phyloP scores from a whole-genome alignment of 2,888 invertebrate genomes.

The Sclerodermus sp. region DNA sequence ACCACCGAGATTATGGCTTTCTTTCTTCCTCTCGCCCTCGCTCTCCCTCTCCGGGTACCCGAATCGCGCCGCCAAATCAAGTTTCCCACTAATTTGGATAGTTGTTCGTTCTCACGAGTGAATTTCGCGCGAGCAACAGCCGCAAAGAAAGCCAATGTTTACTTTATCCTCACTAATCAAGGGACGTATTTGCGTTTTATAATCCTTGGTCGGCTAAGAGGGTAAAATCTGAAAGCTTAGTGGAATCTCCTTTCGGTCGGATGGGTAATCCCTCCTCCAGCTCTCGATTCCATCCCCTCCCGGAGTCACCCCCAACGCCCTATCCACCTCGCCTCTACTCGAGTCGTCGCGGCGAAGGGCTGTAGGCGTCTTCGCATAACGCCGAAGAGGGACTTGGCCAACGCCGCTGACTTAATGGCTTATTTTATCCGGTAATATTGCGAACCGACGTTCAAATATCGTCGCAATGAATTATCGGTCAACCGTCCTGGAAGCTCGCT shows the following conservation, averaged over 20 bases:
- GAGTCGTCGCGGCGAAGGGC: slow-evolving; percentile 15
- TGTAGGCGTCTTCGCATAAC: slow-evolving; percentile 28
- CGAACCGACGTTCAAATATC: slow-evolving; percentile 33
- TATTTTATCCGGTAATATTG: slow-evolving; percentile 52
- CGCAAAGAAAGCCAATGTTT: slow-evolving; percentile 45
- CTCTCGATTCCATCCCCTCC: slow-evolving; percentile 16
- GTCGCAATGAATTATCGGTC: slow-evolving; percentile 27
- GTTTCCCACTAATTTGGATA: too few species aligned
- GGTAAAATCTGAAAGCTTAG: slow-evolving; percentile 57
- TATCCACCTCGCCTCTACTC: slow-evolving; percentile 13
- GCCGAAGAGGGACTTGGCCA: slow-evolving; percentile 24
- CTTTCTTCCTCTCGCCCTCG: not conserved
- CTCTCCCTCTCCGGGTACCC: not conserved
- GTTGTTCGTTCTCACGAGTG: not conserved
- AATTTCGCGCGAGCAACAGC: slow-evolving; percentile 30
- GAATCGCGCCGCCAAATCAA: too few species aligned
- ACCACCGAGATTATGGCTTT: too few species aligned
- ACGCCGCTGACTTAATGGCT: slow-evolving; percentile 50
- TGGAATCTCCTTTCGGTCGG: slow-evolving; percentile 51
- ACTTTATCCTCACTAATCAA: slow-evolving; percentile 56
- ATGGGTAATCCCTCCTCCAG: slow-evolving; percentile 41
- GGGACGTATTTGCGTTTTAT: slow-evolving; percentile 58
- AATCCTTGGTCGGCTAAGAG: slow-evolving; percentile 54
- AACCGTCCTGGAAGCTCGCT: not conserved
- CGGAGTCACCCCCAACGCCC: slow-evolving; percentile 6